Conservation (phyloP, 2,797 vertebrate species). For the Sternarchorhynchus goeldii region DNA sequence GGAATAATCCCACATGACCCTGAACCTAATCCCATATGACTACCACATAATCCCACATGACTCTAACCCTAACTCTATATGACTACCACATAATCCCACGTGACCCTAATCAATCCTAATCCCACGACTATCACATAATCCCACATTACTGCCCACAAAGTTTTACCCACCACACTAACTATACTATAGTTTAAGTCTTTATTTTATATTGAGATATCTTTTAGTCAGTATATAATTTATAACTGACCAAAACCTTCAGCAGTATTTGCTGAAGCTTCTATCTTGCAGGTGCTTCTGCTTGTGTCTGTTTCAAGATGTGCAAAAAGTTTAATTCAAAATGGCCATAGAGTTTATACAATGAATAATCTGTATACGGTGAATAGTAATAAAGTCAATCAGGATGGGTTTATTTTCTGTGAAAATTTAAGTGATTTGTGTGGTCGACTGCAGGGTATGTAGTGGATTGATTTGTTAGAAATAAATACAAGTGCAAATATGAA, state of each 20-base stretch:
- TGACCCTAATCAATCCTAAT: neutral
- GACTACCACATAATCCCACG: slow-evolving; percentile 41
- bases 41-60: slow-evolving; percentile 45
- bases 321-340: neutral
- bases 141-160: slow-evolving; percentile 16
- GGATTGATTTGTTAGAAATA: slow-evolving; percentile 7
- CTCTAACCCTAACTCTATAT: neutral
- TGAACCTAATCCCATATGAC: slow-evolving; percentile 42
- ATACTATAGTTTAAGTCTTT: slow-evolving; percentile 27
- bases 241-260: neutral
- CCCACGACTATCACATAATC: slow-evolving; percentile 43
- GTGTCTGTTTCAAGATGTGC: neutral
- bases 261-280: neutral
- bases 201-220: slow-evolving; percentile 18
- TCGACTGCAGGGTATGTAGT: neutral
- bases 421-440: slow-evolving; percentile 28
- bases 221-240: neutral
- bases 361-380: neutral
- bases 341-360: neutral
- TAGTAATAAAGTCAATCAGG: slow-evolving; percentile 11
- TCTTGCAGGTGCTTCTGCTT: neutral
- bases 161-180: slow-evolving; percentile 15
- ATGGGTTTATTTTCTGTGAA: slow-evolving; percentile 46
- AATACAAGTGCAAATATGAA: neutral
- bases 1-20: slow-evolving; percentile 66